phyloP scores from a whole-genome alignment of 2,888 invertebrate species.

The Anarsia innoxiella region DNA sequence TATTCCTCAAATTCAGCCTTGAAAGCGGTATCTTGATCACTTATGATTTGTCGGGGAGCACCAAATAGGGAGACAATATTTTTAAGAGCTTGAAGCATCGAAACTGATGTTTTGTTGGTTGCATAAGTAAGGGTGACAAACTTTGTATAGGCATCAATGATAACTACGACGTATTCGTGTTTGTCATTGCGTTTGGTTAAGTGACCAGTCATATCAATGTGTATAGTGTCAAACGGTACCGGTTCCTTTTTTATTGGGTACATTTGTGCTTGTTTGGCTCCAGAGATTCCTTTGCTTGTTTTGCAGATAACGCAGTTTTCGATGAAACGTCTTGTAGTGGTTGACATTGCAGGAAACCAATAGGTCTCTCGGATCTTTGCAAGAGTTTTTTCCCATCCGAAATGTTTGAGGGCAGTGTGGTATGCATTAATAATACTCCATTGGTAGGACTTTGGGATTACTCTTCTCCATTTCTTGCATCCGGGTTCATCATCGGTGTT shows the following conservation, averaged over 20 bases:
- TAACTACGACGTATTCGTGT: slow-evolving; percentile 14
- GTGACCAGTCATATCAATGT: slow-evolving; percentile 10
- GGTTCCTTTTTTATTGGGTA: slow-evolving; percentile 22
- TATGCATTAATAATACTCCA: background rate
- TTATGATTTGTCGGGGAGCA: slow-evolving; percentile 13
- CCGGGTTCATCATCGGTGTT: slow-evolving; percentile 1
- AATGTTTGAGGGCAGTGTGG: slow-evolving; percentile 21
- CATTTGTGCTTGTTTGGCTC: slow-evolving; percentile 18
- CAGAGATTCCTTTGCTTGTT: slow-evolving; percentile 26
- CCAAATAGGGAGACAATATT: slow-evolving; percentile 16
- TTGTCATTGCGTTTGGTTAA: background rate
- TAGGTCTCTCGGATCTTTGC: slow-evolving; percentile 25
- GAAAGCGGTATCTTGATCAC: slow-evolving; percentile 19
- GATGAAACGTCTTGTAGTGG: slow-evolving; percentile 41
- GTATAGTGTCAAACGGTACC: slow-evolving; percentile 19
- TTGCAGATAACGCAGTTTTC: slow-evolving; percentile 24
- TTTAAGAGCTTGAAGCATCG: slow-evolving; percentile 13
- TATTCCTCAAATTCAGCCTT: slow-evolving; percentile 23
- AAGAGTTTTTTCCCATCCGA: slow-evolving; percentile 20
- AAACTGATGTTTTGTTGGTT: slow-evolving; percentile 15
- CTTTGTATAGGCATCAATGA: slow-evolving; percentile 14
- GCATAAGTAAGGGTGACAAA: slow-evolving; percentile 19
- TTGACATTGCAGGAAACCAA: slow-evolving; percentile 33
- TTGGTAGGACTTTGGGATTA: background rate
- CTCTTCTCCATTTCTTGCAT: slow-evolving; percentile 6